Evolutionary conservation across 2,888 invertebrate genomes (phyloP).

Genomic region (Lasioglossum figueresi): DNA sequence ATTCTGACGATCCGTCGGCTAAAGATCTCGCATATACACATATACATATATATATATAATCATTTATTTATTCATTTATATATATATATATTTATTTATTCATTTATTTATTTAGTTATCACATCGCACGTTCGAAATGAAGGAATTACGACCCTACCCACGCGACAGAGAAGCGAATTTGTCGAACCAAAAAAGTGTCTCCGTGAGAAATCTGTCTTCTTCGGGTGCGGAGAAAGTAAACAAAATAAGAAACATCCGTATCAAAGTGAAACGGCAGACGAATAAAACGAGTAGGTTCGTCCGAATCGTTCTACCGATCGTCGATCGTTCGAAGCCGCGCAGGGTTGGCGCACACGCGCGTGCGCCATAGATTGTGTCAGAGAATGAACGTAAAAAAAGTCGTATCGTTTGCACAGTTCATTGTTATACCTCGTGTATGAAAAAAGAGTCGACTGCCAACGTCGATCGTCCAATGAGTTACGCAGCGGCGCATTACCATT

Average conservation of each 20-base stretch:
- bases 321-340: constrained; percentile 2
- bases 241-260: neutral
- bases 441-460: constrained; percentile 40
- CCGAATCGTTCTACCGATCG: constrained; percentile 1
- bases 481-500: constrained; percentile 6
- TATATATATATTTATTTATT: constrained; percentile 27
- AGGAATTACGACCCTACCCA: constrained; percentile 47
- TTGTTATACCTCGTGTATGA: constrained; percentile 13
- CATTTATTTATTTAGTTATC: constrained; percentile 62
- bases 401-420: constrained; percentile 10
- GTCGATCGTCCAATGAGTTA: constrained; percentile 19
- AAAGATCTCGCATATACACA: constrained; percentile 56
- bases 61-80: constrained; percentile 17
- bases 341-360: neutral
- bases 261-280: neutral
- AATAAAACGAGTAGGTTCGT: constrained; percentile 15
- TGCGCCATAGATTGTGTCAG: constrained; percentile 9
- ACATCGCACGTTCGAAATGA: constrained; percentile 69
- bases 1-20: constrained; percentile 66
- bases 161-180: constrained; percentile 13
- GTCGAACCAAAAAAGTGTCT: neutral
- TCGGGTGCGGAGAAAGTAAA: neutral
- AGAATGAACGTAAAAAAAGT: constrained; percentile 44
- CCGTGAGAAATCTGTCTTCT: neutral
- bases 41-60: constrained; percentile 35